A percentile compares a stretch with the other conserved stretches of the same genome.
These are phyloP conservation scores for Lepus americanus DNA, from an alignment of 2,113 vertebrate genomes.

Conservation along the genomic window DNA sequence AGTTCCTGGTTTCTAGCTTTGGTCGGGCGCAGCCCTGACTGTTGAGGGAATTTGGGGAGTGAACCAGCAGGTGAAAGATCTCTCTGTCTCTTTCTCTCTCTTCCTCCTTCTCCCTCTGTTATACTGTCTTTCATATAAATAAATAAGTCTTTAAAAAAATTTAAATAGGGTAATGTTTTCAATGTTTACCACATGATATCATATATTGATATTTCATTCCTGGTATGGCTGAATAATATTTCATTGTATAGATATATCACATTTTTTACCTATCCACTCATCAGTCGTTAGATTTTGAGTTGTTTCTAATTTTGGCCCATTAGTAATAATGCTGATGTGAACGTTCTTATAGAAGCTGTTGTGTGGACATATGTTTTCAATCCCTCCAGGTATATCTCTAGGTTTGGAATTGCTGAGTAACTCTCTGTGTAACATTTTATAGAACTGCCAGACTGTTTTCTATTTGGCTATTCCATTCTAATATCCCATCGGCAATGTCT, in stretches of 20 bases:
- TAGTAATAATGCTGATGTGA: background rate
- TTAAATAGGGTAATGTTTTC: background rate
- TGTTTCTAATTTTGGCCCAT: background rate
- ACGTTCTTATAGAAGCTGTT: constrained; percentile 27
- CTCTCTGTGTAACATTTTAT: background rate
- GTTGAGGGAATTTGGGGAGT: too few species aligned
- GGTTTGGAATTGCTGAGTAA: background rate
- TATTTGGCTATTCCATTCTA: background rate
- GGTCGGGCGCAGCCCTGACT: too few species aligned
- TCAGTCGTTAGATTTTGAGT: background rate
- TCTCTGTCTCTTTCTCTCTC: too few species aligned
- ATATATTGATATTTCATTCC: background rate
- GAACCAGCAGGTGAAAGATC: too few species aligned
- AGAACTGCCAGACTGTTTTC: constrained; percentile 3
- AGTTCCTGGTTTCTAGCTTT: too few species aligned
- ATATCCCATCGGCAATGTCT: background rate
- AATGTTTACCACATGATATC: background rate
- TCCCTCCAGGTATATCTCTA: background rate
- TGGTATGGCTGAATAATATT: constrained; percentile 28
- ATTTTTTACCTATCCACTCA: constrained; percentile 18
- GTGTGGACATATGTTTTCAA: background rate
- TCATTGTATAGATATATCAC: background rate
- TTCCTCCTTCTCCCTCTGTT: too few species aligned
- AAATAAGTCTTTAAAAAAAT: background rate
- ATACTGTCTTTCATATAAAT: too few species aligned